Evolutionary conservation across 1,140 invertebrate species (phyloP).

Genomic region (Panagrolaimus sp.): DNA sequence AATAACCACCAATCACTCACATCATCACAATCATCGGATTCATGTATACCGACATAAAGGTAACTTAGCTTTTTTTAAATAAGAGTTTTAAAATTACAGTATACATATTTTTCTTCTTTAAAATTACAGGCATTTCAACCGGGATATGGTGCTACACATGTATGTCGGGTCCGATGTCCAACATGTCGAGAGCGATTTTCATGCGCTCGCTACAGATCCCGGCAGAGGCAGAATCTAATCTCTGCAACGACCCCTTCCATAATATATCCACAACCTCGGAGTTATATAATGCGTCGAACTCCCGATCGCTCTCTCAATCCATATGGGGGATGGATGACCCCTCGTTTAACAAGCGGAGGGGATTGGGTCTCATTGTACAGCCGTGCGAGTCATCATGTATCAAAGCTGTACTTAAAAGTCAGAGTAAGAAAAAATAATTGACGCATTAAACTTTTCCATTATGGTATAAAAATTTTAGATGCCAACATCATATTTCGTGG

Average conservation of each 20-base stretch:
- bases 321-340: neutral
- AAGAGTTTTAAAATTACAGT: no score
- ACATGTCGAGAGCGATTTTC: slow-evolving; percentile 11
- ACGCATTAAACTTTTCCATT: no score
- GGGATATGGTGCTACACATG: slow-evolving; percentile 11
- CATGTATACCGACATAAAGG: neutral
- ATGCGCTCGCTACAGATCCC: slow-evolving; percentile 13
- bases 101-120: no score
- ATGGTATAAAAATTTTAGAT: no score
- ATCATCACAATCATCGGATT: neutral
- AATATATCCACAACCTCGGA: neutral
- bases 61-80: neutral
- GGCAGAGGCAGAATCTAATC: slow-evolving; percentile 3
- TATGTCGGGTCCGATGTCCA: slow-evolving; percentile 12
- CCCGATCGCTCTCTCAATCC: slow-evolving; percentile 4
- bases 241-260: slow-evolving; percentile 13
- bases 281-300: neutral
- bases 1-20: neutral
- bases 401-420: slow-evolving; percentile 14
- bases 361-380: slow-evolving; percentile 11
- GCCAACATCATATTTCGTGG: slow-evolving; percentile 13
- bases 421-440: neutral
- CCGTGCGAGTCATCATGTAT: slow-evolving; percentile 14
- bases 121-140: no score
- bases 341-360: neutral